Evolutionary conservation across 2,888 invertebrate species (phyloP).

Genomic region (Nymphalis urticae): DNA sequence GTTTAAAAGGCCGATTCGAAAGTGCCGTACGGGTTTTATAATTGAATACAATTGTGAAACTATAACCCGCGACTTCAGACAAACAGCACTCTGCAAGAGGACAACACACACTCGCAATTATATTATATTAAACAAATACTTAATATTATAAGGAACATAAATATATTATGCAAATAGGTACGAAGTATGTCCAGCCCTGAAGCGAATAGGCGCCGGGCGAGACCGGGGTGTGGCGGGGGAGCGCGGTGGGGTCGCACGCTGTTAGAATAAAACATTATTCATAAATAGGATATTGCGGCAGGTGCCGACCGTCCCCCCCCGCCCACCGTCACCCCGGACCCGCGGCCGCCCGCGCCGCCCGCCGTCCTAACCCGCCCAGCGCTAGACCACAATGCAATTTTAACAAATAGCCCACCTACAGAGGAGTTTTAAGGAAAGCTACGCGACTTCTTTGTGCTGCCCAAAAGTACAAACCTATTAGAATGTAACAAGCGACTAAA

Average conservation of each 20-base stretch:
- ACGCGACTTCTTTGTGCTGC: slow-evolving; percentile 17
- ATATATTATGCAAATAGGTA: slow-evolving; percentile 30
- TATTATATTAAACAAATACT: too few relatives aligned
- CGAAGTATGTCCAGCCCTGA: slow-evolving; percentile 25
- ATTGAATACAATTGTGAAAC: neutral
- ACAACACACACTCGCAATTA: too few relatives aligned
- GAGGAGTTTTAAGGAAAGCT: slow-evolving; percentile 26
- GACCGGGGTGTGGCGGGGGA: slow-evolving; percentile 25
- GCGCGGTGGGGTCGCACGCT: slow-evolving; percentile 68
- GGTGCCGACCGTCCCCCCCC: slow-evolving; percentile 49
- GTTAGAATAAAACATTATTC: slow-evolving; percentile 81
- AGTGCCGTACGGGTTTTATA: neutral
- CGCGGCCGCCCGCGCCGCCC: slow-evolving; percentile 42
- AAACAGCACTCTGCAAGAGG: too few relatives aligned
- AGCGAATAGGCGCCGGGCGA: slow-evolving; percentile 22
- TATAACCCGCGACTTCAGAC: neutral
- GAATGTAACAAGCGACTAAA: neutral
- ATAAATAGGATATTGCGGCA: slow-evolving; percentile 80
- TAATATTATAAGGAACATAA: neutral
- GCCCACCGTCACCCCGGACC: slow-evolving; percentile 35
- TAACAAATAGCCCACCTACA: slow-evolving; percentile 38
- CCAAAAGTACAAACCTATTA: slow-evolving; percentile 11
- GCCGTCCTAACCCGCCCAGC: slow-evolving; percentile 34
- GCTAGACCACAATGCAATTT: slow-evolving; percentile 45
- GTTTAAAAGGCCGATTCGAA: slow-evolving; percentile 1